Evolutionary conservation across 1,140 invertebrate species (phyloP).

Genomic region (Branchinecta lindahli): DNA sequence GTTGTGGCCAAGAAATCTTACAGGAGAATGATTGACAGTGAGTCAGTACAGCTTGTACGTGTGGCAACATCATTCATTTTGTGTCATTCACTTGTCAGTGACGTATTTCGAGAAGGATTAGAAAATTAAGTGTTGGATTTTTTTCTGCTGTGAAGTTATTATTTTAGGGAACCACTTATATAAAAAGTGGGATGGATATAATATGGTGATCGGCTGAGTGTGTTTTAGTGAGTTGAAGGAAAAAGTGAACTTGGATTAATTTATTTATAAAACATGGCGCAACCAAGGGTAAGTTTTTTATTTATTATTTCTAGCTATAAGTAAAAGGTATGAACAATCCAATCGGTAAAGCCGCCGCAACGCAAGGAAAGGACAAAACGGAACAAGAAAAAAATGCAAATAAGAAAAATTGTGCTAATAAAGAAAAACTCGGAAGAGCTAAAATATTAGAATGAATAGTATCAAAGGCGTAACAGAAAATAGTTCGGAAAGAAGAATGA

Average conservation of each 20-base stretch:
- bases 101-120: neutral
- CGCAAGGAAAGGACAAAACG: too few relatives aligned
- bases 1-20: neutral
- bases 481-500: too few relatives aligned
- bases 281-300: neutral
- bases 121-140: neutral
- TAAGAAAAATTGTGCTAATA: too few relatives aligned
- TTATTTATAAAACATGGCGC: neutral
- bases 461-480: too few relatives aligned
- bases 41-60: slow-evolving; percentile 5
- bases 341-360: too few relatives aligned
- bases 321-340: too few relatives aligned
- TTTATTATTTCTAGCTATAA: neutral
- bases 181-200: neutral
- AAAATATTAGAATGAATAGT: too few relatives aligned
- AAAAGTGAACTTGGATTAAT: neutral
- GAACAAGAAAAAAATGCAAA: too few relatives aligned
- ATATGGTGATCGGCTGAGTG: neutral
- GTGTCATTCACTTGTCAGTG: slow-evolving; percentile 8
- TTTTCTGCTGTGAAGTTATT: neutral
- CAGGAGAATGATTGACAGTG: neutral
- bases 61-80: slow-evolving; percentile 2
- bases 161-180: neutral
- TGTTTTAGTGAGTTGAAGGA: neutral
- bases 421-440: too few relatives aligned